Evolutionary conservation across 1,140 invertebrate genomes (phyloP).

Genomic region (Amphibalanus amphitrite): DNA sequence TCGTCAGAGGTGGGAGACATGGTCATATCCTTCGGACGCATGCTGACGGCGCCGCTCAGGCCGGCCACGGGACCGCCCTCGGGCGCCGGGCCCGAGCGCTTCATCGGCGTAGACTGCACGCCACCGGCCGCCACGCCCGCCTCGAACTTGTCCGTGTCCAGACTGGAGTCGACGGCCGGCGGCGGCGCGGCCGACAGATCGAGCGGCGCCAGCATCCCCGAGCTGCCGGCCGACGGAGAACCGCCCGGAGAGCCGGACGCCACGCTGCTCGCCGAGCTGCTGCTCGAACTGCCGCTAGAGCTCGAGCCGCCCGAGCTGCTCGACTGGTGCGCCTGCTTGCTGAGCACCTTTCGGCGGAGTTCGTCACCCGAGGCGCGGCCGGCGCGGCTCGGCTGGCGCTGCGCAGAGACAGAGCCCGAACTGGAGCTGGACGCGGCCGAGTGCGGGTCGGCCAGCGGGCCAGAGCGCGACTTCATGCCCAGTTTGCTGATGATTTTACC

Average conservation of each 20-base stretch:
- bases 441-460: not conserved
- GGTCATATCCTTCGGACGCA: not conserved
- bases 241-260: not conserved
- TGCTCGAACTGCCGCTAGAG: not conserved
- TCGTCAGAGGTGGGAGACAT: not conserved
- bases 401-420: too few species aligned
- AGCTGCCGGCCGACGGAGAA: not conserved
- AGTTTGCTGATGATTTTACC: not conserved
- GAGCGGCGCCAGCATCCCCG: not conserved
- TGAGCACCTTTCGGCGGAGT: not conserved
- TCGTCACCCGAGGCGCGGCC: too few species aligned
- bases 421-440: too few species aligned
- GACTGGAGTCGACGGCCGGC: not conserved
- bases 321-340: not conserved
- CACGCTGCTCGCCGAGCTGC: not conserved
- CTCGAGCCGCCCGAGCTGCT: not conserved
- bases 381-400: too few species aligned
- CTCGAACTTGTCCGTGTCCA: slow-evolving; percentile 3
- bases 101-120: not conserved
- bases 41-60: not conserved
- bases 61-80: not conserved
- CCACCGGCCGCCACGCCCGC: not conserved
- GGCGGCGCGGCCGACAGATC: too few species aligned
- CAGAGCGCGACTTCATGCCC: not conserved
- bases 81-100: not conserved